Evolutionary conservation across 2,888 invertebrate species (phyloP).

Genomic region (Melanostoma mellinum): DNA sequence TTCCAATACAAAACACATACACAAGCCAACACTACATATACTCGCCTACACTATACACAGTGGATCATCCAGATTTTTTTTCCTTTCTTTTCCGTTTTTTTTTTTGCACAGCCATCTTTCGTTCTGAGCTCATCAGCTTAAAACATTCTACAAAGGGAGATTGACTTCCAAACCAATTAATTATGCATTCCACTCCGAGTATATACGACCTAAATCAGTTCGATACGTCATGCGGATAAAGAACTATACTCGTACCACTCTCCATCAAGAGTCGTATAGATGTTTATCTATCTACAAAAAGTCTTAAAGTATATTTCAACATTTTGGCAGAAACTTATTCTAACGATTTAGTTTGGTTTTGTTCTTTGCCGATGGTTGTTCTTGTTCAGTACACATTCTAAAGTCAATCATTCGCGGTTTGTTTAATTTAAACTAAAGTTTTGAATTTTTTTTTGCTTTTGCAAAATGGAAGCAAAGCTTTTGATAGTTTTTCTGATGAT

Average conservation of each 20-base stretch:
- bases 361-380: conserved; percentile 62
- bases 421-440: conserved; percentile 41
- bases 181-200: conserved; percentile 54
- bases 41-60: conserved; percentile 1
- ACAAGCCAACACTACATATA: background rate
- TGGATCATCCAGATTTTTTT: background rate
- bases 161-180: conserved; percentile 60
- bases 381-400: conserved; percentile 35
- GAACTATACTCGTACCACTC: background rate
- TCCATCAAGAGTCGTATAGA: conserved; percentile 3
- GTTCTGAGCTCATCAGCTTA: conserved; percentile 24
- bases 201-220: conserved; percentile 33
- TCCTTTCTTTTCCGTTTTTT: conserved; percentile 18
- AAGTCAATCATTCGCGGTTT: conserved; percentile 41
- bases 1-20: no score
- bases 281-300: conserved; percentile 12
- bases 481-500: conserved; percentile 23
- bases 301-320: conserved; percentile 52
- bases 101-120: conserved; percentile 9
- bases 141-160: conserved; percentile 42
- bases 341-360: conserved; percentile 52
- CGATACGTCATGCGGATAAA: conserved; percentile 29
- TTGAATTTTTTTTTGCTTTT: conserved; percentile 1
- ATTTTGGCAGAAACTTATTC: conserved; percentile 35
- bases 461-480: conserved; percentile 22